These are phyloP conservation scores for Channa maculata DNA, from an alignment of 2,113 vertebrate genomes.

Conservation along the genomic window DNA sequence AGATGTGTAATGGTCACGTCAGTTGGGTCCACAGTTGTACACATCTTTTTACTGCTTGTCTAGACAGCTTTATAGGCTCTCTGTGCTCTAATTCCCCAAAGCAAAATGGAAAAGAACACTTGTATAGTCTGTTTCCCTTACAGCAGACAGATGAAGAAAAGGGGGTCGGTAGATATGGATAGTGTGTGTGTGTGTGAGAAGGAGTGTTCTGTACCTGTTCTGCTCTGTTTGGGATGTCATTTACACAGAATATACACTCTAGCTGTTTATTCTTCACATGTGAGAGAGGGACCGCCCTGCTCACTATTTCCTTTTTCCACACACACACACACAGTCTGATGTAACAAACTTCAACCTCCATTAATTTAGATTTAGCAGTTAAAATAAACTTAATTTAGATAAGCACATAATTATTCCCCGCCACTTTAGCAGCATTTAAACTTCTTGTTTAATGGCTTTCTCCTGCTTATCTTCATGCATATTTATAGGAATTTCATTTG, in stretches of 20 bases:
- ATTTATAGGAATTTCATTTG: conserved; percentile 41
- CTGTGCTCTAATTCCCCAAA: conserved; percentile 45
- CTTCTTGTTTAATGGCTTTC: conserved; percentile 10
- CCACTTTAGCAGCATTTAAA: conserved; percentile 20
- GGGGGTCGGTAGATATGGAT: conserved; percentile 23
- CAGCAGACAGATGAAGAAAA: conserved; percentile 26
- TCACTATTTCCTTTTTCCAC: conserved; percentile 68
- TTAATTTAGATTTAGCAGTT: conserved; percentile 36
- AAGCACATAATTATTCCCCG: conserved; percentile 21
- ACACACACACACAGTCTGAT: conserved; percentile 4
- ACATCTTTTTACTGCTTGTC: conserved; percentile 52
- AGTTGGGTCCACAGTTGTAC: conserved; percentile 13
- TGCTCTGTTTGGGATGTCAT: conserved; percentile 59
- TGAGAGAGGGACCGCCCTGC: conserved; percentile 54
- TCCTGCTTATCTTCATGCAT: conserved; percentile 18
- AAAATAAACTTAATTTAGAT: conserved; percentile 30
- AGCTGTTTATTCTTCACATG: conserved; percentile 59
- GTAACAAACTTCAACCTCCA: conserved; percentile 49
- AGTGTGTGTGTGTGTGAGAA: conserved; percentile 11
- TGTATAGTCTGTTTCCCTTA: conserved; percentile 28
- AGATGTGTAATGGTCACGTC: conserved; percentile 39
- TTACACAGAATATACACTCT: conserved; percentile 56
- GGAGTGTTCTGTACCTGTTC: conserved; percentile 60
- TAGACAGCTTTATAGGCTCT: conserved; percentile 39
- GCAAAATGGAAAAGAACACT: conserved; percentile 27